Conservation (phyloP, 2,797 vertebrate species). For the Loriculus beryllinus region DNA sequence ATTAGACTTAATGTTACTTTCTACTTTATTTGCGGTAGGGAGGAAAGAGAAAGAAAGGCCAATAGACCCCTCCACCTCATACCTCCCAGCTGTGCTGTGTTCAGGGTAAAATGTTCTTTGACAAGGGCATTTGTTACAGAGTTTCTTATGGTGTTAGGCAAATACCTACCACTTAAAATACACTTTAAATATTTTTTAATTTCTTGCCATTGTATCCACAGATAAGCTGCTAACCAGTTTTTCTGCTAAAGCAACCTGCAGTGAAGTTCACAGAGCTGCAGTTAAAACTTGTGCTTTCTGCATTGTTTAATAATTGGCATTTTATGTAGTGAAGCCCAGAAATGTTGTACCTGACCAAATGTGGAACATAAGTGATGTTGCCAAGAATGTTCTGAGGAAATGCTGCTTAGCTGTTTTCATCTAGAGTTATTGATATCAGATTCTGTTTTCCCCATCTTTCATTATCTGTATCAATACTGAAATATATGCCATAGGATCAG, state of each 20-base stretch:
- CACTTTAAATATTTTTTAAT: background rate
- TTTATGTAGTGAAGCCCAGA: background rate
- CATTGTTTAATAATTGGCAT: too few species aligned
- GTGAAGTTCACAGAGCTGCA: background rate
- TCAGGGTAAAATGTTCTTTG: background rate
- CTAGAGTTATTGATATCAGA: background rate
- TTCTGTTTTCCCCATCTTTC: background rate
- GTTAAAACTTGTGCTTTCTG: background rate
- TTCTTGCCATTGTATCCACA: background rate
- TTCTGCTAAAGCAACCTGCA: background rate
- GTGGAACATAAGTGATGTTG: fast-evolving
- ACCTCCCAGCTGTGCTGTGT: background rate
- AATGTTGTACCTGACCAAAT: background rate
- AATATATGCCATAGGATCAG: background rate
- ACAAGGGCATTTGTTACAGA: background rate
- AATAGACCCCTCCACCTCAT: background rate
- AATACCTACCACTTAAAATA: background rate
- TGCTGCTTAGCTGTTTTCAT: background rate
- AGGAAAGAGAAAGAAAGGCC: background rate
- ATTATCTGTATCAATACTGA: background rate
- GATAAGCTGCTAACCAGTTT: background rate
- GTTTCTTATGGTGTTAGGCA: background rate
- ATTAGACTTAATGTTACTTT: background rate
- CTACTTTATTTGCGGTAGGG: background rate
- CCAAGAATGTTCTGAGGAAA: background rate